These are phyloP conservation scores for Chelon labrosus DNA, from an alignment of 2,797 vertebrate genomes.

Conservation along the genomic window DNA sequence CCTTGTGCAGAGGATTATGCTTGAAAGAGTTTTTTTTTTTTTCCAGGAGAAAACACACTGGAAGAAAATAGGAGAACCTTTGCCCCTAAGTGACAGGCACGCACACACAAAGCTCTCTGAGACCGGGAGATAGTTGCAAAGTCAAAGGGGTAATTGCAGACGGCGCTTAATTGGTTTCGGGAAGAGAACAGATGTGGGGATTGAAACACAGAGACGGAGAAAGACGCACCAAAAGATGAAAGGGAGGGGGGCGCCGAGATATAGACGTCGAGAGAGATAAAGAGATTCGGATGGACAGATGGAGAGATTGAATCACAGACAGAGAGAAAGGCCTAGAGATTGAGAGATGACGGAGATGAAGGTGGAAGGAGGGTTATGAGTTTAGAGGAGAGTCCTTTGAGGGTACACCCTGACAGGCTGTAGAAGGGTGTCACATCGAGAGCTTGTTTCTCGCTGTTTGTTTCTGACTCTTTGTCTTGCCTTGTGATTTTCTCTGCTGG, in stretches of 20 bases:
- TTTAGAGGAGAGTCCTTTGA: constrained; percentile 45
- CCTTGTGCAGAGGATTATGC: constrained; percentile 5
- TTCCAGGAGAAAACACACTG: constrained; percentile 41
- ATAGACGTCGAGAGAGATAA: constrained; percentile 41
- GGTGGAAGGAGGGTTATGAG: constrained; percentile 41
- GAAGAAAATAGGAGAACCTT: constrained; percentile 10
- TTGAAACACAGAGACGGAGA: constrained; percentile 44
- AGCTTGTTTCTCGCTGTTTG: constrained; percentile 16
- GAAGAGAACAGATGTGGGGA: constrained; percentile 66
- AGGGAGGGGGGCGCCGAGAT: constrained; percentile 45
- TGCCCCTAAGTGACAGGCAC: not conserved
- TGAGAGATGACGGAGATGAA: constrained; percentile 51
- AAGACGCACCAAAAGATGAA: constrained; percentile 56
- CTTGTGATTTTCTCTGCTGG: not conserved
- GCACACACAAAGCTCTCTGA: constrained; percentile 29
- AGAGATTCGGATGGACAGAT: constrained; percentile 60
- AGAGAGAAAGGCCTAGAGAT: constrained; percentile 36
- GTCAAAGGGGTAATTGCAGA: constrained; percentile 65
- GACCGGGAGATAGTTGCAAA: constrained; percentile 41
- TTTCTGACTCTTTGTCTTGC: constrained; percentile 20
- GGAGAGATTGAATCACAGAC: constrained; percentile 41
- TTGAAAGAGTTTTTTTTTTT: constrained; percentile 6
- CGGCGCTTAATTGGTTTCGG: constrained; percentile 67
- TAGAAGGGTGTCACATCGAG: constrained; percentile 26
- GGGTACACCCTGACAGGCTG: constrained; percentile 34